Percentiles rank a stretch among this genome's conserved stretches.
Evolutionary conservation across 2,113 vertebrate species (phyloP).

Genomic region (Baryphthengus martii): DNA sequence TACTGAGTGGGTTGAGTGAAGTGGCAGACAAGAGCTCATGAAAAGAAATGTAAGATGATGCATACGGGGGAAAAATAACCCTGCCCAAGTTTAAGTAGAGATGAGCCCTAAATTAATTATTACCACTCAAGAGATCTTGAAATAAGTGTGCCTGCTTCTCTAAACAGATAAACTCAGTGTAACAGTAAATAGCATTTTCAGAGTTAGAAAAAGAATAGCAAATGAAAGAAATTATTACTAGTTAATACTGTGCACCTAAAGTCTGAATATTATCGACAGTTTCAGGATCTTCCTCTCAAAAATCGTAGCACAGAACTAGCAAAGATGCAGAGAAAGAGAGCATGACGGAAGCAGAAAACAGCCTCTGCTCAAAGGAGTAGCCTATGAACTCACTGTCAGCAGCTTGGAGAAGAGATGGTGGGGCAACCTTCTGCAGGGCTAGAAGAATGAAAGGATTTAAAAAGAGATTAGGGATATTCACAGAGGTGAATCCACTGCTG

Average conservation of each 20-base stretch:
- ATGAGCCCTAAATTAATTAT: neutral
- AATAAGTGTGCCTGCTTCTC: neutral
- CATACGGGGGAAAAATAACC: neutral
- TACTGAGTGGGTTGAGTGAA: neutral
- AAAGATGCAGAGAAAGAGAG: neutral
- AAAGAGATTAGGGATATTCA: neutral
- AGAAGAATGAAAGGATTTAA: neutral
- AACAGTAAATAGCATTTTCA: neutral
- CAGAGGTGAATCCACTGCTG: too few species aligned
- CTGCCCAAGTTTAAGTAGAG: neutral
- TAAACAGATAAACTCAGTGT: neutral
- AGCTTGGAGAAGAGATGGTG: neutral
- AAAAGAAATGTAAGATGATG: neutral
- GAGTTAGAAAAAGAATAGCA: neutral
- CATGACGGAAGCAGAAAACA: neutral
- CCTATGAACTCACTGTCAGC: rapidly evolving
- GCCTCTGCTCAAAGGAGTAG: neutral
- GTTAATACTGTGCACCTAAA: neutral
- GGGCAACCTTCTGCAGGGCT: neutral
- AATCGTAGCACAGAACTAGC: neutral
- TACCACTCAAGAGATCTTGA: neutral
- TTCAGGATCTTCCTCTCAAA: neutral
- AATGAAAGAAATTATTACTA: neutral
- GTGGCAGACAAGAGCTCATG: neutral
- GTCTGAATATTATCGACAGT: neutral